Evolutionary conservation across 2,888 invertebrate species (phyloP).

Genomic region (Ctena decussata): DNA sequence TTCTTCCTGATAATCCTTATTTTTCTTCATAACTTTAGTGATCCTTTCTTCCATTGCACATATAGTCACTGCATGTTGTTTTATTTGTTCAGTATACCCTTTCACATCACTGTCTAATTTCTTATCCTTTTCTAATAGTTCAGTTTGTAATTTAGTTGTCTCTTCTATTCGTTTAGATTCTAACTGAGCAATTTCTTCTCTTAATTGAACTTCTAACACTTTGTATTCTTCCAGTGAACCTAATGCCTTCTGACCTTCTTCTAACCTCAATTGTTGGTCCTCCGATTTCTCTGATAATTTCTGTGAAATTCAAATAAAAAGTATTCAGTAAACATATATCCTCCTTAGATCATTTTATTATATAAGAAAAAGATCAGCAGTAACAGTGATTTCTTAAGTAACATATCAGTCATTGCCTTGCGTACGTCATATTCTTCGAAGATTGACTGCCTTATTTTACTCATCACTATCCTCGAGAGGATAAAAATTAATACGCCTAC

Average conservation of each 20-base stretch:
- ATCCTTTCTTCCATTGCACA: conserved; percentile 86
- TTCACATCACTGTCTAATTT: conserved; percentile 75
- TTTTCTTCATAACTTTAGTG: conserved; percentile 83
- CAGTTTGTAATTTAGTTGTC: conserved; percentile 64
- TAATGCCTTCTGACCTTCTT: conserved; percentile 76
- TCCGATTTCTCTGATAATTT: conserved; percentile 78
- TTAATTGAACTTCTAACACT: conserved; percentile 73
- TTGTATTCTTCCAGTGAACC: conserved; percentile 77
- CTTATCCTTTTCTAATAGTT: conserved; percentile 69
- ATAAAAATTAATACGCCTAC: too few relatives aligned
- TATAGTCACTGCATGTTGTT: conserved; percentile 86
- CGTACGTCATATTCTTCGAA: too few relatives aligned
- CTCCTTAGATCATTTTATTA: too few relatives aligned
- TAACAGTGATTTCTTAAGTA: too few relatives aligned
- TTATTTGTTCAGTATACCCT: conserved; percentile 84
- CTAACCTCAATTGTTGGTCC: conserved; percentile 75
- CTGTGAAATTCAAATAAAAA: conserved; percentile 69
- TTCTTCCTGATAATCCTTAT: conserved; percentile 83
- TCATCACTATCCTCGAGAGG: too few relatives aligned
- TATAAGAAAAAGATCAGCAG: too few relatives aligned
- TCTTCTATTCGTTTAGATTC: conserved; percentile 67
- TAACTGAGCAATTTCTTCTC: conserved; percentile 72
- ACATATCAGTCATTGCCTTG: too few relatives aligned
- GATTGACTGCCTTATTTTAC: too few relatives aligned
- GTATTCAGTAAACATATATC: too few relatives aligned